These are phyloP conservation scores for Felis chaus DNA, from an alignment of 2,113 vertebrate genomes.

Conservation along the genomic window DNA sequence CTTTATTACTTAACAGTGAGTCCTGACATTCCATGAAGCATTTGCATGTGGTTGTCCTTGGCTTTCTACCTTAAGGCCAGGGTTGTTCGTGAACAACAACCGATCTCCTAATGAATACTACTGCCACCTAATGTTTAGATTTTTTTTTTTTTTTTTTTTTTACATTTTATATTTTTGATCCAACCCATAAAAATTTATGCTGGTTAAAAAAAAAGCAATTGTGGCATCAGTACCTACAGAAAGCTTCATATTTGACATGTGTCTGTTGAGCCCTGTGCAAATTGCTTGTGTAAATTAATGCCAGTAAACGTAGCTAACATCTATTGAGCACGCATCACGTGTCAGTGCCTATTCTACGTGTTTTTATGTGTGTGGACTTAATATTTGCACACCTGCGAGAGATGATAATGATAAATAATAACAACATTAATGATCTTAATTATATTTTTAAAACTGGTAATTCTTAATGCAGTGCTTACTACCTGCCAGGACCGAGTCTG, in stretches of 20 bases:
- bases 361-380: not conserved
- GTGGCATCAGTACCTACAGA: not conserved
- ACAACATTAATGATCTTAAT: not conserved
- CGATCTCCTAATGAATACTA: not conserved
- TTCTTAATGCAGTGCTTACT: not conserved
- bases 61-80: slow-evolving; percentile 36
- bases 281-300: not conserved
- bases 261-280: not conserved
- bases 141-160: not conserved
- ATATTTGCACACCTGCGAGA: not conserved
- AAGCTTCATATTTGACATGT: not conserved
- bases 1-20: not conserved
- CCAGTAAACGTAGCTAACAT: not conserved
- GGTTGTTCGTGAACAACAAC: not conserved
- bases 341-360: not conserved
- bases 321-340: not conserved
- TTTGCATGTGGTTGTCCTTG: not conserved
- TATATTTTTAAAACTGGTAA: slow-evolving; percentile 4
- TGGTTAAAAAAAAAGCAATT: not conserved
- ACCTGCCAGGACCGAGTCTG: not conserved
- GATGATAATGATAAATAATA: not conserved
- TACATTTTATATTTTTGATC: slow-evolving; percentile 30
- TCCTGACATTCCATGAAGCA: not conserved
- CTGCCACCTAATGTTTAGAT: not conserved
- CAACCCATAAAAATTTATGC: not conserved